Evolutionary conservation across 1,140 invertebrate species (phyloP).

Genomic region (Dermatophagoides farinae): DNA sequence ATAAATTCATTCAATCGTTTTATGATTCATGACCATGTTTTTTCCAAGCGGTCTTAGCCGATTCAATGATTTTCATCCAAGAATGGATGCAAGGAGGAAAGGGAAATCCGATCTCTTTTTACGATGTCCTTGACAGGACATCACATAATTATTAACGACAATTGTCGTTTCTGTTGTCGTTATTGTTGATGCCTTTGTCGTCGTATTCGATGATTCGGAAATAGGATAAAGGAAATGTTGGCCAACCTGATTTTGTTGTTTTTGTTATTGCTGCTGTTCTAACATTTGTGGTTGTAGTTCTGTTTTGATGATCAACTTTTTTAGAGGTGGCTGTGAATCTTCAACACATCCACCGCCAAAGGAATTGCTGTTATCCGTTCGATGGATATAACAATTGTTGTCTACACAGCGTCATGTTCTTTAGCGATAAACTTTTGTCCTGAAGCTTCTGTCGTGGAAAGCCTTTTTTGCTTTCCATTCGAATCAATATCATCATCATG

Average conservation of each 20-base stretch:
- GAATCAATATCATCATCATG: no score
- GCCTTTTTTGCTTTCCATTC: no score
- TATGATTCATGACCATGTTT: no score
- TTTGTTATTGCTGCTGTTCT: neutral
- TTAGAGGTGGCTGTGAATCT: neutral
- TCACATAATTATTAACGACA: no score
- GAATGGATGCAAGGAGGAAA: no score
- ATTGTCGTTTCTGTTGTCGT: neutral
- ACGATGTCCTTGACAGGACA: no score
- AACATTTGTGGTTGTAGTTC: neutral
- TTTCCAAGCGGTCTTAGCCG: no score
- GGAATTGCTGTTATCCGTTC: neutral
- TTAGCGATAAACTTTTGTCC: neutral
- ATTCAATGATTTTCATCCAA: no score
- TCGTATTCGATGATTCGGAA: neutral
- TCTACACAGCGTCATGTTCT: neutral
- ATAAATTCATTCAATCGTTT: no score
- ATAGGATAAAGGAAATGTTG: neutral
- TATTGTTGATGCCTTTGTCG: neutral
- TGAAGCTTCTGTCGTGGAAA: neutral
- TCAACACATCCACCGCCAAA: neutral
- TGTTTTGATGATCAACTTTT: neutral
- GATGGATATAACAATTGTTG: neutral
- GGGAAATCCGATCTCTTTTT: no score
- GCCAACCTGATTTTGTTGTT: neutral